These are phyloP conservation scores for Thelaira solivaga DNA, from an alignment of 2,888 invertebrate species.

Conservation along the genomic window DNA sequence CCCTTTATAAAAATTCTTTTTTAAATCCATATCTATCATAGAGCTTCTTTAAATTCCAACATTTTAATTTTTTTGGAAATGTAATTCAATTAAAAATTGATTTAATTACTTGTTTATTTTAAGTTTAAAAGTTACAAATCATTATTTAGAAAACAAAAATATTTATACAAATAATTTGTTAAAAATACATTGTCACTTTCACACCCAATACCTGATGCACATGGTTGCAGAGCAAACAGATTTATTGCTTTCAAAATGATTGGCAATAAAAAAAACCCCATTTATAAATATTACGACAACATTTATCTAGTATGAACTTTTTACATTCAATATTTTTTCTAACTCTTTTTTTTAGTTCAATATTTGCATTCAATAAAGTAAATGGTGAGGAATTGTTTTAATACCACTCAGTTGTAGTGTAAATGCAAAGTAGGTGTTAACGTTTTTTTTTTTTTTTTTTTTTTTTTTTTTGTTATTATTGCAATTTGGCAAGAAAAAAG, in stretches of 20 bases:
- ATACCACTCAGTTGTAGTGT: neutral
- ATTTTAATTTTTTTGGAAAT: too few species aligned
- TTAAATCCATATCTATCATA: too few species aligned
- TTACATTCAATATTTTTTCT: neutral
- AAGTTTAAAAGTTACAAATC: neutral
- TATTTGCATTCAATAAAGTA: neutral
- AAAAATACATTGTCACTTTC: slow-evolving; percentile 29
- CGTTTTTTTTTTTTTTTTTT: too few species aligned
- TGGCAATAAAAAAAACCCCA: slow-evolving; percentile 15
- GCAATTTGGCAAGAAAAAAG: neutral
- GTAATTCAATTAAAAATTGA: too few species aligned
- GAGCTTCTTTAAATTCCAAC: too few species aligned
- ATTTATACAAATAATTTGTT: slow-evolving; percentile 14
- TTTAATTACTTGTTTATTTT: too few species aligned
- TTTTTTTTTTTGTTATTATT: neutral
- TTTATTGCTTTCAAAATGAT: slow-evolving; percentile 24
- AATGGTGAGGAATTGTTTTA: neutral
- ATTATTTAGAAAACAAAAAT: neutral
- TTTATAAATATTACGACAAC: slow-evolving; percentile 3
- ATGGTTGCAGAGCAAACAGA: slow-evolving; percentile 19
- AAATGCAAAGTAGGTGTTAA: neutral
- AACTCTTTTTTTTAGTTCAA: neutral
- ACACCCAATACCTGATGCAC: slow-evolving; percentile 11
- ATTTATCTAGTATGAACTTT: too few species aligned
- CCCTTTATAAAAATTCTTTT: too few species aligned